Base-by-base conservation (phyloP, 2,113 vertebrate genomes). In the Otocyon megalotis region DNA sequence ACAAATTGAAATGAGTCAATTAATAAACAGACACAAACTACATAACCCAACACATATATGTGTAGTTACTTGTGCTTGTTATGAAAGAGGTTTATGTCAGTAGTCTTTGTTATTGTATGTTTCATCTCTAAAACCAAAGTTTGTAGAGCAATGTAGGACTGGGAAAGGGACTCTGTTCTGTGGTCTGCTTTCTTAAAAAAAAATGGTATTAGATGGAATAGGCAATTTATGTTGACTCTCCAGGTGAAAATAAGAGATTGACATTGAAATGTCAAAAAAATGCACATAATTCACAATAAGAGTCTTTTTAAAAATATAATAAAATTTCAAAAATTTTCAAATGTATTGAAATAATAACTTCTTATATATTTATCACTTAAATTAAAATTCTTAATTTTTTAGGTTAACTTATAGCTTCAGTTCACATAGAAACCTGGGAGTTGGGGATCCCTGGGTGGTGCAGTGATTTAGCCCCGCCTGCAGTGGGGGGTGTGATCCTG, bases 71-170 rank as follows among this genome's bases (percentile, higher is more conserved):
- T 37, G 17, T 86, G 30, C 26, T 79, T 58, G 1, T 91, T 86
- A 79, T 13, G 2, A 85, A 22, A 79, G 58, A 4, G 17, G 3
- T n/a, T 67, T 69, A 48, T 1, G 26, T 3, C 19, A 35, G 30
- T 24, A 50, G 11, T 50, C 7, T 53, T n/a, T 1, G 1, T 50
- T 30, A 62, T 5, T 17, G 2, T 19, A 3, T 13, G 35, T 13
- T 11, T 72, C 11, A 60, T 22, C 17, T 58, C 9, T 82, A 88
- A 82, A 82, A 10, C 0, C 17, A 60, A 71, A 56, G 32, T 9
- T n/a, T 80, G 22, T 28, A 71, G 16, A 81, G 30, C 3, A 48
- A 37, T 48, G 32, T 3, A 10, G 2, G 19, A 11, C 13, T 24
- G 30, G 16, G 3, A 13, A 35, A 48, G 12, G 32, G 2, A 9